Evolutionary conservation across 2,113 vertebrate genomes (phyloP).

Genomic region (Grammomys surdaster): DNA sequence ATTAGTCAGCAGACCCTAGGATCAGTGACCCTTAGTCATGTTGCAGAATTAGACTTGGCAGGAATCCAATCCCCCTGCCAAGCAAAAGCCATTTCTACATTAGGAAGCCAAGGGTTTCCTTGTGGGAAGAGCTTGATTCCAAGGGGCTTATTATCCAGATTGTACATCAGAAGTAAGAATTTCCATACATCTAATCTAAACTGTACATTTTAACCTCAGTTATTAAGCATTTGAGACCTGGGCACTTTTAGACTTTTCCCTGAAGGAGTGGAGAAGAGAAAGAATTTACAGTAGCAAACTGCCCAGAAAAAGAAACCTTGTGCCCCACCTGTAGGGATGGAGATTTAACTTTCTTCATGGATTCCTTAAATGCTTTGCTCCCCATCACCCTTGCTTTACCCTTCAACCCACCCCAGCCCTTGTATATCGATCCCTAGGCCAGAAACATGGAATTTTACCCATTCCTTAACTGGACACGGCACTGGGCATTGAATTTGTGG

Average conservation of each 20-base stretch:
- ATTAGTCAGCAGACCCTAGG: background rate
- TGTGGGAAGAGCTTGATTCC: background rate
- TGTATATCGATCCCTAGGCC: accelerated
- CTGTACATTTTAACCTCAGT: constrained; percentile 62
- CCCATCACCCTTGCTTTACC: background rate
- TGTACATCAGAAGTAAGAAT: constrained; percentile 37
- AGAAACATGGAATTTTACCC: background rate
- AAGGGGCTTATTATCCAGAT: background rate
- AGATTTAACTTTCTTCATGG: constrained; percentile 10
- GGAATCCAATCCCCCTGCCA: background rate
- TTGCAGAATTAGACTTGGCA: background rate
- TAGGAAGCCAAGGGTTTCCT: background rate
- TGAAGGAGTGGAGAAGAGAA: constrained; percentile 3
- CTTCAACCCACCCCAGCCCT: background rate
- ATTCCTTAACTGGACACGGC: background rate
- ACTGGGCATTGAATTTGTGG: background rate
- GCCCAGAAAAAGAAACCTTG: background rate
- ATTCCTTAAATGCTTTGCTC: background rate
- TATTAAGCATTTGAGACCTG: constrained; percentile 56
- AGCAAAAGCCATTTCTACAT: background rate
- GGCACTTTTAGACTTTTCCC: constrained; percentile 57
- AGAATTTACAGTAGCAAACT: background rate
- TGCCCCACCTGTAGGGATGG: background rate
- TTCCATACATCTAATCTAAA: background rate
- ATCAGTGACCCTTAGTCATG: background rate